Evolutionary conservation across 2,113 vertebrate species (phyloP), one percentile per base, ranked within the genome.

Genomic region (Euleptes europaea): DNA sequence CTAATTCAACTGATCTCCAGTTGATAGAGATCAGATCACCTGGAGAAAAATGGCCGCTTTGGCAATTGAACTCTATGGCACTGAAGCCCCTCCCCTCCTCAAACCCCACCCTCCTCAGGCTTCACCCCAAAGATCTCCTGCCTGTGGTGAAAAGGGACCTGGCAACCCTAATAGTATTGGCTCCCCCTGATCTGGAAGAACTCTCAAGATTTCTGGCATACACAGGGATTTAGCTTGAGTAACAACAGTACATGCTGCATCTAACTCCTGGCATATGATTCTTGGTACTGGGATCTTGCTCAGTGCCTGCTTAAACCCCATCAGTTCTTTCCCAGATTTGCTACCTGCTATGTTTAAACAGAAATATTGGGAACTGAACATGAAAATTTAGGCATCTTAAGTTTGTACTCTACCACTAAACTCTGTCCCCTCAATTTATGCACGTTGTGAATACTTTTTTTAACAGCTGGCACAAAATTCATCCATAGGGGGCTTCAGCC

Each of bases 401-500:
- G 67, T 2, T 11, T 21, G 23, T 10, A 28, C 31, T 7, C 60
- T 49, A 26, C 26, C 3, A 12, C n/a, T 67, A 42, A 80, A 35
- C 66, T 51, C 15, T 14, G 28, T 35, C 35, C 49, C 15, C 47
- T 79, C 28, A 33, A 80, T 33, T 35, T 80, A 80, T 86, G 14
- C 51, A 51, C 38, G 42, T 75, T 86, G 54, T 66, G 51, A 89
- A 78, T 47, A 23, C 6, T 67, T n/a, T 3, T 86, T 6, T 40
- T 83, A 79, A 78, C 21, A 91, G 72, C 72, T 8, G 2, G 38
- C 67, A 80, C 26, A 42, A 60, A 42, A 44, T 31, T 21, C 31
- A 66, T 21, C 19, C 11, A 74, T 94, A 57, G 73, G 42, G 83
- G 80, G 71, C 84, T 89, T 78, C 74, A 75, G 47, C 47, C 40